A percentile compares a stretch with the other conserved stretches of the same genome.
Evolutionary conservation across 1,140 invertebrate genomes (phyloP).

Genomic region (Megalopta genalis): DNA sequence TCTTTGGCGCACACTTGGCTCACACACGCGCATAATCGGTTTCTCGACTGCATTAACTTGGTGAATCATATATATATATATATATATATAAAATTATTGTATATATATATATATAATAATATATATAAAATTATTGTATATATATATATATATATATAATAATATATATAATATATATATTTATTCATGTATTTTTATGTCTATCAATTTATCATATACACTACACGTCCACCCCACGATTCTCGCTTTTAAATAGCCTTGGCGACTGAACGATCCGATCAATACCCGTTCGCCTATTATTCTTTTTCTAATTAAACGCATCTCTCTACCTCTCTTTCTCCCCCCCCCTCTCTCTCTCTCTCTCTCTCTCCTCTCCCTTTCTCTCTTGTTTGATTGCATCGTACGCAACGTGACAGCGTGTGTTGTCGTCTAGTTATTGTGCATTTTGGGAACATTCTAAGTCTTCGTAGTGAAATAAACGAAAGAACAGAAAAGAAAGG

Average conservation of each 20-base stretch:
- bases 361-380: too few relatives aligned
- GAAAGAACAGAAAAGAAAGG: background rate
- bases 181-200: constrained; percentile 50
- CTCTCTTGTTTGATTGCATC: constrained; percentile 54
- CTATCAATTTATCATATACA: constrained; percentile 56
- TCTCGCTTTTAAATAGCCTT: constrained; percentile 48
- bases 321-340: background rate
- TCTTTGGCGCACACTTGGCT: constrained; percentile 2
- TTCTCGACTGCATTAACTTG: constrained; percentile 55
- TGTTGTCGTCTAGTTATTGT: constrained; percentile 6
- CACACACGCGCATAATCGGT: constrained; percentile 37
- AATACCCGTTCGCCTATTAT: constrained; percentile 46
- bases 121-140: too few relatives aligned
- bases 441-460: constrained; percentile 6
- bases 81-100: constrained; percentile 40
- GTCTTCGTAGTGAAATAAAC: background rate
- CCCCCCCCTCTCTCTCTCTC: too few relatives aligned
- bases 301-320: constrained; percentile 37
- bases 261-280: constrained; percentile 50
- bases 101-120: constrained; percentile 45
- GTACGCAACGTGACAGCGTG: constrained; percentile 37
- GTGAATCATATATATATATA: constrained; percentile 56
- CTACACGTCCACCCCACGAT: constrained; percentile 66
- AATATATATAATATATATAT: constrained; percentile 48
- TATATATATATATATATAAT: constrained; percentile 45